Evolutionary conservation across 2,797 vertebrate species (phyloP).

Genomic region (Tolypeutes matacus): DNA sequence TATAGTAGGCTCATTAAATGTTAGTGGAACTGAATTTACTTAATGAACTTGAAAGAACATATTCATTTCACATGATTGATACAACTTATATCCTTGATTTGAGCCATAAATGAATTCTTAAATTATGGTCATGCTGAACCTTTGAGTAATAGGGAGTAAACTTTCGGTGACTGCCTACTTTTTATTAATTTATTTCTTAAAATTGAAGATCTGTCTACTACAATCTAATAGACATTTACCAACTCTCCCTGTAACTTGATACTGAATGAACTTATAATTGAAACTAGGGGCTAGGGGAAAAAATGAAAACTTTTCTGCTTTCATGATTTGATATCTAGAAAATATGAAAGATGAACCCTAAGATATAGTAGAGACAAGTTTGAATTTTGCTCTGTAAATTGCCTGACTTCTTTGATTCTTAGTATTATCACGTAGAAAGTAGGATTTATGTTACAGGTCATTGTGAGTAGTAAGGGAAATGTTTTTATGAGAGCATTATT

Average conservation of each 20-base stretch:
- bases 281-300: not conserved
- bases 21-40: constrained; percentile 8
- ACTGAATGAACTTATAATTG: not conserved
- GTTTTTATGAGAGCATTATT: not conserved
- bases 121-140: not conserved
- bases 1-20: not conserved
- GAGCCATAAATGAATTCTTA: not conserved
- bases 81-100: not conserved
- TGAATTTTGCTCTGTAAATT: not conserved
- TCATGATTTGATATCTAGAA: not conserved
- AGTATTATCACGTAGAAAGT: not conserved
- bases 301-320: not conserved
- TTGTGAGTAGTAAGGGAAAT: not conserved
- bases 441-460: not conserved
- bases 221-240: not conserved
- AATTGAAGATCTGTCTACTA: not conserved
- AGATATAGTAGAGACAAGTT: not conserved
- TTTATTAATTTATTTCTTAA: not conserved
- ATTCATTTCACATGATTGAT: not conserved
- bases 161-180: not conserved
- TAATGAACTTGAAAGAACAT: not conserved
- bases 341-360: not conserved
- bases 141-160: not conserved
- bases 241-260: not conserved
- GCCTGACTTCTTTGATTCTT: not conserved